Evolutionary conservation across 2,797 vertebrate genomes (phyloP).

Genomic region (Poliocrania exsul): DNA sequence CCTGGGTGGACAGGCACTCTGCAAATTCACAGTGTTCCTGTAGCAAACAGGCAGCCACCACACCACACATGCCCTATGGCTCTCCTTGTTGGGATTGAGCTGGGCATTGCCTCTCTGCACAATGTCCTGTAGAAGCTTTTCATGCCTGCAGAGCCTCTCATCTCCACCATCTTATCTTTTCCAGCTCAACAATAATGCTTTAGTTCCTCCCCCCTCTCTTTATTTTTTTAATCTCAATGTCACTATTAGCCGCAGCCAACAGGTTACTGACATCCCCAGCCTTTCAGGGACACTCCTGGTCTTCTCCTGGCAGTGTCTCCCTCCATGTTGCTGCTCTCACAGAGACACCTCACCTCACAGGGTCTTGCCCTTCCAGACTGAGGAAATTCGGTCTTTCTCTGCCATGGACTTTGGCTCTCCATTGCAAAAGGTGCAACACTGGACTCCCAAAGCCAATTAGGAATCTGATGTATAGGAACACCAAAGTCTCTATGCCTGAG

Average conservation of each 20-base stretch:
- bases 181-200: background rate
- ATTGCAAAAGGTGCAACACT: background rate
- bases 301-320: background rate
- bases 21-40: background rate
- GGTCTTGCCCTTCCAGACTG: background rate
- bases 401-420: background rate
- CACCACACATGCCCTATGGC: background rate
- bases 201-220: fast-evolving
- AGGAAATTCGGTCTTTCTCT: background rate
- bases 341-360: background rate
- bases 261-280: background rate
- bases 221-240: background rate
- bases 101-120: background rate
- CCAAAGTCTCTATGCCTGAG: background rate
- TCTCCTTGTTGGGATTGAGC: background rate
- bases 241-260: background rate
- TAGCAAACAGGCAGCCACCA: background rate
- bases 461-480: background rate
- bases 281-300: background rate
- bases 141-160: background rate
- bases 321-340: background rate
- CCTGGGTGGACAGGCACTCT: background rate
- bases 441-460: background rate
- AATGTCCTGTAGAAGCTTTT: background rate
- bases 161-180: background rate